A percentile compares a stretch with the other conserved stretches of the same genome.
phyloP scores from a whole-genome alignment of 2,113 vertebrate species.

The Zosterops japonicus region DNA sequence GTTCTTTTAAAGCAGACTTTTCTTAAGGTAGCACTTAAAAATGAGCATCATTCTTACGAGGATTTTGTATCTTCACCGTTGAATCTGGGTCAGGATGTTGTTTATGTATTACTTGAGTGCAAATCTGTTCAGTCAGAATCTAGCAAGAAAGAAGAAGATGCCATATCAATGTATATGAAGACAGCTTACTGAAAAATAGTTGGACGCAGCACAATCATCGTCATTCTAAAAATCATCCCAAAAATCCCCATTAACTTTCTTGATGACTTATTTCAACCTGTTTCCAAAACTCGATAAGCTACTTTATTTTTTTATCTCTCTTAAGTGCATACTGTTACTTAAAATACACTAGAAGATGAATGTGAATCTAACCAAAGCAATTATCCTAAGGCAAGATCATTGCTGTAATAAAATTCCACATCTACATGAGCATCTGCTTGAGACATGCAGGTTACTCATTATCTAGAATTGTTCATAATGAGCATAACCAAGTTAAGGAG shows the following conservation, averaged over 20 bases:
- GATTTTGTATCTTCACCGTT: constrained; percentile 94
- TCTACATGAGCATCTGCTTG: background rate
- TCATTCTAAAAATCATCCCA: background rate
- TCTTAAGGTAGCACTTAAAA: background rate
- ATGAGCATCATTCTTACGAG: constrained; percentile 82
- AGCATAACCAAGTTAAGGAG: background rate
- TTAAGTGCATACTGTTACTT: background rate
- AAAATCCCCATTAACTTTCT: background rate
- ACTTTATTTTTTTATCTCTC: background rate
- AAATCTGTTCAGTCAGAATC: constrained; percentile 97
- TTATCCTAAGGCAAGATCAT: background rate
- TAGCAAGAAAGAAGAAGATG: constrained; percentile 59
- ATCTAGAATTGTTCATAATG: background rate
- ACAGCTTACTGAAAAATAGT: background rate
- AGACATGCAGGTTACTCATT: background rate
- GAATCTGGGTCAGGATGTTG: constrained; percentile 98
- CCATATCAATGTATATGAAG: background rate
- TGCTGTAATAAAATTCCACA: background rate
- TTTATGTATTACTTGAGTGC: constrained; percentile 97
- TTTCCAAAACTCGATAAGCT: background rate
- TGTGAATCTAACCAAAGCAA: background rate
- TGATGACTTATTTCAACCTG: background rate
- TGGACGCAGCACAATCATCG: background rate
- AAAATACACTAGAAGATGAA: background rate
- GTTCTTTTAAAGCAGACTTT: background rate